Evolutionary conservation across 2,888 invertebrate genomes (phyloP), one percentile per base, ranked within the genome.

Genomic region (Eurytoma californica): DNA sequence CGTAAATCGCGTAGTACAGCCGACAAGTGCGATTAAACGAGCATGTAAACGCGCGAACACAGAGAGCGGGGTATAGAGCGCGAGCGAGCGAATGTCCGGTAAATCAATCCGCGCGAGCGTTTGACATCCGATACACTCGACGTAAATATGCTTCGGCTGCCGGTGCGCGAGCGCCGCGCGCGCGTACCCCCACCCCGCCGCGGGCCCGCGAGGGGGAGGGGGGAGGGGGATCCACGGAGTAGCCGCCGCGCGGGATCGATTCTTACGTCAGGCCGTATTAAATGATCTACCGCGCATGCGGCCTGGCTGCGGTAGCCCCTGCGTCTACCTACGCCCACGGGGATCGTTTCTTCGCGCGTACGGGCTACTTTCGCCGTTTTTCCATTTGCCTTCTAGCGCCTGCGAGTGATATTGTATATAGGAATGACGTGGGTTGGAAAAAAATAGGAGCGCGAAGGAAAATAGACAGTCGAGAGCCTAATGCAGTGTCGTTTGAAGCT

Each of bases 81-180:
- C 20, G 53, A 63, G 28, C 28, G 30, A 65, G 72, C 30, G 66
- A 72, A 55, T 55, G 78, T 81, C 77, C 77, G 67, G 82, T 84
- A 84, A 83, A 85, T 85, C 84, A 83, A 84, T 84, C 82, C 80
- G 69, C 80, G 28, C 65, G 67, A 74, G 72, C 61, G 66, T 77
- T 67, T 77, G 84, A 83, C 84, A 82, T 70, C 79, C 77, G 75
- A 83, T 83, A 82, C 68, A 68, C 30, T 65, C 28, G 78, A 12
- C 51, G 73, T 68, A 63, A 68, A 67, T 77, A 77, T 67, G 77
- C 60, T 58, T 47, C 70, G 49, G 49, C 70, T 65, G 49, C 66
- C n/a, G 61, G 47, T 20, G 28, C 9, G 55, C 20, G 69, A 55
- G 53, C 53, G 55, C 24, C 57, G 30, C 28, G 18, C 7, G 30